phyloP scores from a whole-genome alignment of 1,140 invertebrate genomes.

The Euglossa dilemma region DNA sequence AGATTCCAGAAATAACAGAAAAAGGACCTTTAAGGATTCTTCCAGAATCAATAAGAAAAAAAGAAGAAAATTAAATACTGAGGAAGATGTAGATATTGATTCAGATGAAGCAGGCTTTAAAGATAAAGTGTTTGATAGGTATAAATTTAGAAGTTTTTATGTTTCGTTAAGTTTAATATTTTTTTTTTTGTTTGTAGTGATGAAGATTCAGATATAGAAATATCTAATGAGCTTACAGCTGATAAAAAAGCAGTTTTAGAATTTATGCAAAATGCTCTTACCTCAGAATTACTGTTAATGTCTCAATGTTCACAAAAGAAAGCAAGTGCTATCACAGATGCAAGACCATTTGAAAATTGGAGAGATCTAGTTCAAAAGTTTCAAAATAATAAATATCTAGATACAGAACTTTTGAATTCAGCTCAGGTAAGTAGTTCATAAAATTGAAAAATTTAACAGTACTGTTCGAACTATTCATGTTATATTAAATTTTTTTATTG shows the following conservation, averaged over 20 bases:
- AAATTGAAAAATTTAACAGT: background rate
- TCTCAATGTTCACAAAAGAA: conserved; percentile 89
- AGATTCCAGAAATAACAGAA: conserved; percentile 53
- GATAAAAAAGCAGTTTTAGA: conserved; percentile 89
- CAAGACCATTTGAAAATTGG: conserved; percentile 89
- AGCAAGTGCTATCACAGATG: conserved; percentile 86
- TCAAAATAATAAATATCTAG: conserved; percentile 86
- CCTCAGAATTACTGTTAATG: conserved; percentile 86
- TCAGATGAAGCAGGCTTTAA: conserved; percentile 77
- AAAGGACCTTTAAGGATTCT: conserved; percentile 60
- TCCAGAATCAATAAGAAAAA: conserved; percentile 65
- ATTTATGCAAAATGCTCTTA: conserved; percentile 87
- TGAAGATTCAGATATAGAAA: conserved; percentile 89
- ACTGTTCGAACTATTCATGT: background rate
- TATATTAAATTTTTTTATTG: conserved; percentile 10
- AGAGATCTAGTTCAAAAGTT: conserved; percentile 89
- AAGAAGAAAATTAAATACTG: conserved; percentile 69
- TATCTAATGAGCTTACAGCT: conserved; percentile 86
- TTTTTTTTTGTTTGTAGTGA: conserved; percentile 80
- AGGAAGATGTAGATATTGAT: conserved; percentile 76
- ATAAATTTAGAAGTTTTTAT: background rate
- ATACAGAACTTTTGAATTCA: conserved; percentile 88
- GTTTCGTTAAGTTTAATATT: conserved; percentile 1
- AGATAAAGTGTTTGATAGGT: conserved; percentile 79
- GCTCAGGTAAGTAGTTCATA: conserved; percentile 82